Evolutionary conservation across 2,797 vertebrate species (phyloP), one percentile per base, ranked within the genome.

Genomic region (Cryptoblepharus egeriae): DNA sequence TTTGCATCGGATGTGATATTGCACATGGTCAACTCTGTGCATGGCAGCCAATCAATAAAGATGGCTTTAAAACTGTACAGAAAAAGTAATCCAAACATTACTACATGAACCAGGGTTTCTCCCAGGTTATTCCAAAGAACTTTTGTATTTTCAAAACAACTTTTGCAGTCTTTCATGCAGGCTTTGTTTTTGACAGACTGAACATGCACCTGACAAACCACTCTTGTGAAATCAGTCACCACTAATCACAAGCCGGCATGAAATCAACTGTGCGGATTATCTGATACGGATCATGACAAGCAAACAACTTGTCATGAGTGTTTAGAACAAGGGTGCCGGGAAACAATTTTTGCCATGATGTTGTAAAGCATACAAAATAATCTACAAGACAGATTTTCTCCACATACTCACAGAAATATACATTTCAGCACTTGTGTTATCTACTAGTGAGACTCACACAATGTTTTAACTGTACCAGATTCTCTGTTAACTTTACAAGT

Each of bases 41-140:
- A 18, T 39, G 26, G 8, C 45, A 71, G 28, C 20, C 35, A 57
- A 67, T 32, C 49, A 57, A 49, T 65, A 58, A 5, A 10, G 4
- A 70, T 16, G 12, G 3, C 49, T 5, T 39, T 32, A 74, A 37
- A 69, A 60, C 37, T 35, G 9, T 39, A 32, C 39, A 42, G 9
- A 42, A 42, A 42, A 42, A 64, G 64, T 9, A 42, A 24, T 37
- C 32, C 65, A 68, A 42, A 42, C 37, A 69, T 37, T 13, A 45
- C 42, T 71, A 65, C 60, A 39, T 26, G 24, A 55, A 5, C 52
- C 45, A 85, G 88, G 83, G 80, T 85, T 84, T 84, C 84, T 75
- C 37, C 55, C 37, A 0, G 4, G 79, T 90, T 83, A 80, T 82
- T 74, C 81, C 74, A 85, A 60, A 82, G 26, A 20, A 87, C n/a